Percentiles rank a stretch among this genome's conserved stretches.
Evolutionary conservation across 2,888 invertebrate genomes (phyloP).

Genomic region (Patella caerulea): DNA sequence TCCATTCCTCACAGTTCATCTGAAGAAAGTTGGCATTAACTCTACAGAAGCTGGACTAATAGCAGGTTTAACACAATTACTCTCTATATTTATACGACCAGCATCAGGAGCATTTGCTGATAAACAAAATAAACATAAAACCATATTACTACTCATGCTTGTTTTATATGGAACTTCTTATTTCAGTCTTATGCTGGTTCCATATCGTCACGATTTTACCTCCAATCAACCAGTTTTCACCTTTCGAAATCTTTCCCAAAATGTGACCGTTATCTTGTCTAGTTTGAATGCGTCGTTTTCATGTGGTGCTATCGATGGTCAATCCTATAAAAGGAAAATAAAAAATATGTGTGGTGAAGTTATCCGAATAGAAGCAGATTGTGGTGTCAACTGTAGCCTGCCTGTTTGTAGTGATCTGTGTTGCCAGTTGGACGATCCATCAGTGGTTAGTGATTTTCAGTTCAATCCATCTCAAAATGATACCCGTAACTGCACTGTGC

Average conservation of each 20-base stretch:
- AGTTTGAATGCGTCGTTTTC: constrained; percentile 18
- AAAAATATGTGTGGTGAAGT: not conserved
- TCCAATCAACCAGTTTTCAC: constrained; percentile 12
- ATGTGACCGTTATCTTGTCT: constrained; percentile 27
- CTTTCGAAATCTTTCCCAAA: constrained; percentile 19
- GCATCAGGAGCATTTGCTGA: constrained; percentile 36
- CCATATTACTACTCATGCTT: constrained; percentile 24
- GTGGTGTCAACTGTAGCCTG: constrained; percentile 1
- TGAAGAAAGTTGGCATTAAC: constrained; percentile 32
- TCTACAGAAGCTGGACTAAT: constrained; percentile 39
- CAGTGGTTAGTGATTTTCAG: too few species aligned
- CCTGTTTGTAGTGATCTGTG: too few species aligned
- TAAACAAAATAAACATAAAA: constrained; percentile 22
- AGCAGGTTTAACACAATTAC: constrained; percentile 29
- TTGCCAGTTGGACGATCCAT: too few species aligned
- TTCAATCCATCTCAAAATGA: not conserved
- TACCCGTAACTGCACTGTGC: constrained; percentile 17
- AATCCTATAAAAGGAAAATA: not conserved
- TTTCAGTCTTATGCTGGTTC: not conserved
- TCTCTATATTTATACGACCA: constrained; percentile 26
- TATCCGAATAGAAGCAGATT: not conserved
- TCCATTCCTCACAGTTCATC: constrained; percentile 36
- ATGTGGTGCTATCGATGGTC: constrained; percentile 23
- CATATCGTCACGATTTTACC: not conserved
- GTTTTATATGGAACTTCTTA: constrained; percentile 3